Evolutionary conservation across 2,113 vertebrate genomes (phyloP).

Genomic region (Caloenas nicobarica): DNA sequence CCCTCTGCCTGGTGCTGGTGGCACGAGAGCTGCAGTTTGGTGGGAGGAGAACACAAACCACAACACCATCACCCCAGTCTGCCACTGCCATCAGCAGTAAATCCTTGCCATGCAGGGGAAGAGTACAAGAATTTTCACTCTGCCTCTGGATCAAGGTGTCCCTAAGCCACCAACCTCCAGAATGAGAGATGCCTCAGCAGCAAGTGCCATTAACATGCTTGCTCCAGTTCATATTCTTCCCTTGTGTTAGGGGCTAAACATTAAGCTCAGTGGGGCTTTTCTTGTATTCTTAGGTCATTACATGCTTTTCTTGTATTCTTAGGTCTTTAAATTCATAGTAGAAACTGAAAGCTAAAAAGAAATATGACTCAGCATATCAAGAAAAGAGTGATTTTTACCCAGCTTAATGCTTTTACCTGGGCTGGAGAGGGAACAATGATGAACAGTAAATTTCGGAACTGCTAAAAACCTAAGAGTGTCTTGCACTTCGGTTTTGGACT

Average conservation of each 20-base stretch:
- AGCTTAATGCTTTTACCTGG: background rate
- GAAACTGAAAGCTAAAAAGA: background rate
- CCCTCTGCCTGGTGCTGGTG: background rate
- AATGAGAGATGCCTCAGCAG: background rate
- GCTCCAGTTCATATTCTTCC: background rate
- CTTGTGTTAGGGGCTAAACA: background rate
- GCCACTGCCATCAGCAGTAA: background rate
- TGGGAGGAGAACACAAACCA: background rate
- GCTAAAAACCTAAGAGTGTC: background rate
- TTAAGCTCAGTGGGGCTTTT: background rate
- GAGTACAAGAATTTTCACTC: background rate
- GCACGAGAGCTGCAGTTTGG: fast-evolving
- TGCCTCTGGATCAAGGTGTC: background rate
- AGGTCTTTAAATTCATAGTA: background rate
- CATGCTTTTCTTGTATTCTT: background rate
- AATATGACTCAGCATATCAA: background rate
- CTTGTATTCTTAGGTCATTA: background rate
- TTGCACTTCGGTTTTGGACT: background rate
- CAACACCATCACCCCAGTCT: background rate
- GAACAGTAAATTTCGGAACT: background rate
- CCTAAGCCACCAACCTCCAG: background rate
- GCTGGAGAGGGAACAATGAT: background rate
- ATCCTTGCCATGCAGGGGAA: background rate
- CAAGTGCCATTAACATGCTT: background rate
- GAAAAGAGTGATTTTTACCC: background rate